These are phyloP conservation scores for Diachasmimorpha longicaudata DNA, from an alignment of 1,140 invertebrate species.

Conservation along the genomic window DNA sequence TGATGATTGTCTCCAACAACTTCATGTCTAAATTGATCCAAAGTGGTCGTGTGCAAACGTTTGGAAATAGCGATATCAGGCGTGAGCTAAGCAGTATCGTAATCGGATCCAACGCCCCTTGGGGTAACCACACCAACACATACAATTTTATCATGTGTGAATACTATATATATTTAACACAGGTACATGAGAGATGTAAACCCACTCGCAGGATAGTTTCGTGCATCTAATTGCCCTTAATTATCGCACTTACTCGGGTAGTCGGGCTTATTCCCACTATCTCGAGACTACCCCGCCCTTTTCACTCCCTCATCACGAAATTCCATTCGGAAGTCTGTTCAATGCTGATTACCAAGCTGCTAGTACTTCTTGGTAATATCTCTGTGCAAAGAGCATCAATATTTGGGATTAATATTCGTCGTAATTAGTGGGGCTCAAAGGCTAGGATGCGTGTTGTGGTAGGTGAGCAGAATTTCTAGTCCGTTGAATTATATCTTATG, in stretches of 20 bases:
- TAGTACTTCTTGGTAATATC: slow-evolving; percentile 29
- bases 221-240: slow-evolving; percentile 57
- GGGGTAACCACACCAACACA: slow-evolving; percentile 11
- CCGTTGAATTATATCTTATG: background rate
- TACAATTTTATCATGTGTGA: background rate
- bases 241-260: slow-evolving; percentile 57
- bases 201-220: slow-evolving; percentile 44
- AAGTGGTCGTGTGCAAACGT: background rate
- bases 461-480: background rate
- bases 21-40: background rate
- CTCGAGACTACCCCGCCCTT: slow-evolving; percentile 10
- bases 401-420: slow-evolving; percentile 62
- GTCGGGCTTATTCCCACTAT: slow-evolving; percentile 19
- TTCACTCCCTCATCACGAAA: background rate
- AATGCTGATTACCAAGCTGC: slow-evolving; percentile 25
- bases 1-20: background rate
- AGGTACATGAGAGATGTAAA: slow-evolving; percentile 32
- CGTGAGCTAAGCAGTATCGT: slow-evolving; percentile 8
- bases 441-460: background rate
- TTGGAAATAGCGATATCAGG: slow-evolving; percentile 1
- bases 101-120: slow-evolving; percentile 7
- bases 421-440: slow-evolving; percentile 38
- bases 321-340: slow-evolving; percentile 1
- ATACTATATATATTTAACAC: background rate
- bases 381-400: slow-evolving; percentile 49